These are phyloP conservation scores for Botia almorhae DNA, from an alignment of 2,797 vertebrate species.

Conservation along the genomic window DNA sequence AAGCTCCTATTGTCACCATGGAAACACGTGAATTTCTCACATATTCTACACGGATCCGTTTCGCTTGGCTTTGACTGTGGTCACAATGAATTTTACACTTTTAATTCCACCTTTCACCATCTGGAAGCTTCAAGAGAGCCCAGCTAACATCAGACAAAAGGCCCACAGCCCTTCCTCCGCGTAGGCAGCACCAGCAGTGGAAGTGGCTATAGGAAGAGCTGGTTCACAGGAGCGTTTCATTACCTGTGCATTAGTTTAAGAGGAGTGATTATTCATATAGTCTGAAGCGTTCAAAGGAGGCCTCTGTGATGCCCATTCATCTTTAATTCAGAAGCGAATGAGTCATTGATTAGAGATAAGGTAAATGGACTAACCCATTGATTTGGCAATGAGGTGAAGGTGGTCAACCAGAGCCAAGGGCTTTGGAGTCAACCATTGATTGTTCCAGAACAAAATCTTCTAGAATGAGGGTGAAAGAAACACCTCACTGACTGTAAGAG, in stretches of 20 bases:
- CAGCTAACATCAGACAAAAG: conserved; percentile 18
- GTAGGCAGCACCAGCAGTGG: conserved; percentile 1
- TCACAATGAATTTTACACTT: conserved; percentile 35
- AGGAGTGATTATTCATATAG: conserved; percentile 20
- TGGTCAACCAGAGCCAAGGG: conserved; percentile 29
- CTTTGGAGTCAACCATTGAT: conserved; percentile 45
- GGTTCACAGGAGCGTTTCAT: conserved; percentile 30
- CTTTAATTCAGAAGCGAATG: conserved; percentile 47
- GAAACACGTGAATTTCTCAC: neutral
- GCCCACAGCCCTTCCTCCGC: conserved; percentile 17
- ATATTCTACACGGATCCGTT: conserved; percentile 12
- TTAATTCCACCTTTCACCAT: conserved; percentile 29
- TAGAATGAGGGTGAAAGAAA: conserved; percentile 63
- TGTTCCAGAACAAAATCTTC: conserved; percentile 62
- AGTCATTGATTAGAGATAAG: conserved; percentile 55
- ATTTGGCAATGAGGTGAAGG: conserved; percentile 46
- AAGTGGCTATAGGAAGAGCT: conserved; percentile 2
- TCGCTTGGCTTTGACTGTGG: conserved; percentile 7
- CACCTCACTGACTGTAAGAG: conserved; percentile 41
- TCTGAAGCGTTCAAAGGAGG: conserved; percentile 4
- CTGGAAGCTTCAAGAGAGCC: neutral
- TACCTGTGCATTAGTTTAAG: conserved; percentile 34
- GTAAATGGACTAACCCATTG: conserved; percentile 53
- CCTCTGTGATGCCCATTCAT: conserved; percentile 44
- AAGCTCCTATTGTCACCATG: conserved; percentile 10